A percentile compares a stretch with the other conserved stretches of the same genome.
Conservation (phyloP, 2,113 vertebrate genomes). For the Oreochromis aureus region DNA sequence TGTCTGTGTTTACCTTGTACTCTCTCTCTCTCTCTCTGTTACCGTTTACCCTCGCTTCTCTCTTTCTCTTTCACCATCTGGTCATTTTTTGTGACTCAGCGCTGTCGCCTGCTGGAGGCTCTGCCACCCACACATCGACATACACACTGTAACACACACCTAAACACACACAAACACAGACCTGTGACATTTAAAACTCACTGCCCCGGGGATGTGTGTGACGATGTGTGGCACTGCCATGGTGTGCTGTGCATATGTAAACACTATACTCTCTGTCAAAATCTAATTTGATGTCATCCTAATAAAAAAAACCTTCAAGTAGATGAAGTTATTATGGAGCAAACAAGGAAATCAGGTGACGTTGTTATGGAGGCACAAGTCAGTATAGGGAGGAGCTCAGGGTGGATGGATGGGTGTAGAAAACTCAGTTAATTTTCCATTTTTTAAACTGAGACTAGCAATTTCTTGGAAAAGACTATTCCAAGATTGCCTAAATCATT, state of each 20-base stretch:
- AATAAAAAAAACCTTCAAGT: background rate
- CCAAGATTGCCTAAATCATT: background rate
- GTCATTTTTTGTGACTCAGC: conserved; percentile 65
- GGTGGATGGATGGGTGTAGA: background rate
- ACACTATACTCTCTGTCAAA: background rate
- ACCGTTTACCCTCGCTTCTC: background rate
- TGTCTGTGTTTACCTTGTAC: background rate
- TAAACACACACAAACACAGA: background rate
- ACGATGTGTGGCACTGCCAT: background rate
- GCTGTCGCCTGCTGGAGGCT: conserved; percentile 39
- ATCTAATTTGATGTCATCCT: background rate
- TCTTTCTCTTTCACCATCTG: conserved; percentile 55
- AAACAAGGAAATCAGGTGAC: background rate
- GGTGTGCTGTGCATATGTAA: background rate
- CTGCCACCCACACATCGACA: background rate
- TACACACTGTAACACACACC: background rate
- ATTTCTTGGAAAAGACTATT: background rate
- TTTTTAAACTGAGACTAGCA: background rate
- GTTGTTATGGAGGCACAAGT: background rate
- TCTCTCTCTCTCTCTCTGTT: background rate
- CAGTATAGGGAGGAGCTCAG: background rate
- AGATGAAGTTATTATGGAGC: background rate
- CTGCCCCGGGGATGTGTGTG: background rate
- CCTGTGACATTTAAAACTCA: conserved; percentile 15
- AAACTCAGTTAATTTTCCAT: background rate